phyloP scores from a whole-genome alignment of 2,113 vertebrate species.

The Strigops habroptila region DNA sequence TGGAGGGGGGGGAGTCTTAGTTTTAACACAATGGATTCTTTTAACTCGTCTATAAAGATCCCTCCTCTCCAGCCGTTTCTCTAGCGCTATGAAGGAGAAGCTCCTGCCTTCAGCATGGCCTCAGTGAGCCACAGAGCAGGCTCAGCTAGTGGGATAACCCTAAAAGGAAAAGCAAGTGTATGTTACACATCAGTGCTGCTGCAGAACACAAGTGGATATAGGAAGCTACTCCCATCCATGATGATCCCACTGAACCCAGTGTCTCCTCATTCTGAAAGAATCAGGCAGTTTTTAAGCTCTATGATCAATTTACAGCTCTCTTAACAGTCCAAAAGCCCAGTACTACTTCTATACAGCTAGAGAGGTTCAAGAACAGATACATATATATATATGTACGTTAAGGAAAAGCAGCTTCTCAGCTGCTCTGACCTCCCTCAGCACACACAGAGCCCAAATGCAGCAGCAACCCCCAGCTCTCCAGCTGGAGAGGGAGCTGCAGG shows the following conservation, averaged over 20 bases:
- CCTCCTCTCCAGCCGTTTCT: not conserved
- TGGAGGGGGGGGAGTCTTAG: not conserved
- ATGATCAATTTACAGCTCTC: not conserved
- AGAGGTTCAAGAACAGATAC: not conserved
- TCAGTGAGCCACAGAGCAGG: not conserved
- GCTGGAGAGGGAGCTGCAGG: not conserved
- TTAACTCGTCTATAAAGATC: not conserved
- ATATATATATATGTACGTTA: fast-evolving
- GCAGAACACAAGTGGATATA: not conserved
- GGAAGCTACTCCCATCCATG: not conserved
- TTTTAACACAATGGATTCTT: constrained; percentile 37
- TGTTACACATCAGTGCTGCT: not conserved
- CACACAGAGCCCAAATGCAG: not conserved
- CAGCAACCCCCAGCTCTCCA: not conserved
- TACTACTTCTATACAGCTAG: not conserved
- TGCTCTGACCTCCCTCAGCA: not conserved
- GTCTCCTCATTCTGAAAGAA: not conserved
- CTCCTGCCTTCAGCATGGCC: not conserved
- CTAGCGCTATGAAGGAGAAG: not conserved
- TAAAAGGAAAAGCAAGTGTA: constrained; percentile 29
- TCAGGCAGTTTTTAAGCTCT: not conserved
- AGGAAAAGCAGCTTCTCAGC: not conserved
- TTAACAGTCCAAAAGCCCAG: not conserved
- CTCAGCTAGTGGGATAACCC: constrained; percentile 19
- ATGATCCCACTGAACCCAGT: not conserved